A percentile compares a stretch with the other conserved stretches of the same genome.
Evolutionary conservation across 2,113 vertebrate genomes (phyloP).

Genomic region (Oreotragus oreotragus): DNA sequence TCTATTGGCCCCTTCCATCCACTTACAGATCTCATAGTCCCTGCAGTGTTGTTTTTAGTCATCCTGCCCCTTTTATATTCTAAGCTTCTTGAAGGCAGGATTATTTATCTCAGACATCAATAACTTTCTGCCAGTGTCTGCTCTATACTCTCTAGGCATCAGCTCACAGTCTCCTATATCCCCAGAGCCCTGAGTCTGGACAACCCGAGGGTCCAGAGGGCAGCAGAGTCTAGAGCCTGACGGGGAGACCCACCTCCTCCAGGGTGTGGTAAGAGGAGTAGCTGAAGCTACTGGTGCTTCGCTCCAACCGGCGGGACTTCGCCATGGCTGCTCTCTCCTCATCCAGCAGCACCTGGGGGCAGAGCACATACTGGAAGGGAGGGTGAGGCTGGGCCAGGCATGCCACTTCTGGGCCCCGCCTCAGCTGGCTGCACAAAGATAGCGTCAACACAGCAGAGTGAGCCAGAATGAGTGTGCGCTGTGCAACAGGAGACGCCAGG

Average conservation of each 20-base stretch:
- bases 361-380: fast-evolving
- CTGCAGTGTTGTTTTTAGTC: not conserved
- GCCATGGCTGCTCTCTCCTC: slow-evolving; percentile 84
- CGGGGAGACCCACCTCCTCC: slow-evolving; percentile 78
- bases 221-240: not conserved
- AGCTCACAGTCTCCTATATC: not conserved
- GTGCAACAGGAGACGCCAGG: fast-evolving
- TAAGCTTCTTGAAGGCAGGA: not conserved
- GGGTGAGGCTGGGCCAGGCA: not conserved
- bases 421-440: not conserved
- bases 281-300: slow-evolving; percentile 81
- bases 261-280: slow-evolving; percentile 88
- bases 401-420: not conserved
- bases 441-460: fast-evolving
- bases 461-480: not conserved
- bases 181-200: not conserved
- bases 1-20: not conserved
- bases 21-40: not conserved
- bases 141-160: not conserved
- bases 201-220: not conserved
- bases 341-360: slow-evolving; percentile 82
- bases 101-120: slow-evolving; percentile 9
- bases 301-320: slow-evolving; percentile 65
- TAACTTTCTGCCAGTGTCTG: not conserved
- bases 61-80: not conserved